Conservation (phyloP, 2,113 vertebrate genomes). For the Oenanthe oenanthe region DNA sequence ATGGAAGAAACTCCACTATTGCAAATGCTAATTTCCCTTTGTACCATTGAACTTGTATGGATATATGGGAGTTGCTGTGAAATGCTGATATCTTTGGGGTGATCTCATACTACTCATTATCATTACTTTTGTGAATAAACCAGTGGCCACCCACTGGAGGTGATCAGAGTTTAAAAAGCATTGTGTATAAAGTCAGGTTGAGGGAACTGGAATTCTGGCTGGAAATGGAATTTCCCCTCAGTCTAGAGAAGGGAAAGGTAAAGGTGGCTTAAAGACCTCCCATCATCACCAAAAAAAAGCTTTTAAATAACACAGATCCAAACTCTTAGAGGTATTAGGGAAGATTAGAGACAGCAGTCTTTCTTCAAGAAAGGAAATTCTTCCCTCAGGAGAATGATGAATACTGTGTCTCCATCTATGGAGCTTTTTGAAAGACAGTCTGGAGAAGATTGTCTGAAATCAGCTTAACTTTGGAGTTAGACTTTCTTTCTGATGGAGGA, state of each 20-base stretch:
- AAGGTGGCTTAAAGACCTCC: background rate
- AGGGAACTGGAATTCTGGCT: background rate
- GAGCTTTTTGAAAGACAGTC: background rate
- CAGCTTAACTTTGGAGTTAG: background rate
- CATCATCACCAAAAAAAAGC: background rate
- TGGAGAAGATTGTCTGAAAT: background rate
- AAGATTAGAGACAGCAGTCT: background rate
- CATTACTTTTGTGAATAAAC: background rate
- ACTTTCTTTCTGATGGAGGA: background rate
- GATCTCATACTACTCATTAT: background rate
- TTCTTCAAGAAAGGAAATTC: background rate
- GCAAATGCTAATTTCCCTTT: background rate
- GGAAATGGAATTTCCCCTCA: background rate
- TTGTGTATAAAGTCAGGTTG: background rate
- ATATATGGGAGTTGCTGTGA: background rate
- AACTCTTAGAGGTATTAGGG: background rate
- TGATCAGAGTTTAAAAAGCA: background rate
- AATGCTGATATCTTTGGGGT: background rate
- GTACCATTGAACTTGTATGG: background rate
- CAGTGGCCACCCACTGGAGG: background rate
- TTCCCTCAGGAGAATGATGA: background rate
- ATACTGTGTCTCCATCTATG: background rate
- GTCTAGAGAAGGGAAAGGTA: background rate
- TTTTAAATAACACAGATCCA: background rate
- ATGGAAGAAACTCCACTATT: background rate